These are phyloP conservation scores for Alethe diademata DNA, from an alignment of 2,113 vertebrate species.

Conservation along the genomic window DNA sequence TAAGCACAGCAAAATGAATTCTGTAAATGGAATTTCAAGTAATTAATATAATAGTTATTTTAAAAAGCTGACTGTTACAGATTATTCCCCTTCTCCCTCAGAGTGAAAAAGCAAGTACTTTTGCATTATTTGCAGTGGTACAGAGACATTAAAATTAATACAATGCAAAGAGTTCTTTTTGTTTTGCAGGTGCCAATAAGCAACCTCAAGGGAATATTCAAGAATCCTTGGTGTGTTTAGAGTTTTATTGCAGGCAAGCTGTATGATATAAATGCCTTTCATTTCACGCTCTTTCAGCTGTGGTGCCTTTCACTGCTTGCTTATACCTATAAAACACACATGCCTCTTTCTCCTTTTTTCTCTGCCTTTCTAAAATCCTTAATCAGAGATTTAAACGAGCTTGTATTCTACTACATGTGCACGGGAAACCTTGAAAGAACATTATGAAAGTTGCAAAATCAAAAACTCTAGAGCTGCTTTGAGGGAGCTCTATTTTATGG, in stretches of 20 bases:
- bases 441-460: neutral
- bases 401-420: neutral
- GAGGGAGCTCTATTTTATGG: neutral
- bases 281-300: neutral
- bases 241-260: conserved; percentile 23
- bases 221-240: neutral
- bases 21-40: neutral
- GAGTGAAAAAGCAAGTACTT: neutral
- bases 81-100: neutral
- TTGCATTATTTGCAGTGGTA: neutral
- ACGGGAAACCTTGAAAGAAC: neutral
- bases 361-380: neutral
- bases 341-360: neutral
- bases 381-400: neutral
- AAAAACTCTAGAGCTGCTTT: neutral
- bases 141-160: neutral
- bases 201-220: neutral
- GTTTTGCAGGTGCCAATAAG: conserved; percentile 39
- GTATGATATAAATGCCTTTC: neutral
- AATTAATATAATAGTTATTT: neutral
- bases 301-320: neutral
- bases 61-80: neutral
- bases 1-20: neutral
- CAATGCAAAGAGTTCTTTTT: conserved; percentile 23
- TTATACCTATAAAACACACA: neutral